Percentiles rank a stretch among this genome's conserved stretches.
phyloP scores from a whole-genome alignment of 2,888 invertebrate genomes.

The Amiota minor region DNA sequence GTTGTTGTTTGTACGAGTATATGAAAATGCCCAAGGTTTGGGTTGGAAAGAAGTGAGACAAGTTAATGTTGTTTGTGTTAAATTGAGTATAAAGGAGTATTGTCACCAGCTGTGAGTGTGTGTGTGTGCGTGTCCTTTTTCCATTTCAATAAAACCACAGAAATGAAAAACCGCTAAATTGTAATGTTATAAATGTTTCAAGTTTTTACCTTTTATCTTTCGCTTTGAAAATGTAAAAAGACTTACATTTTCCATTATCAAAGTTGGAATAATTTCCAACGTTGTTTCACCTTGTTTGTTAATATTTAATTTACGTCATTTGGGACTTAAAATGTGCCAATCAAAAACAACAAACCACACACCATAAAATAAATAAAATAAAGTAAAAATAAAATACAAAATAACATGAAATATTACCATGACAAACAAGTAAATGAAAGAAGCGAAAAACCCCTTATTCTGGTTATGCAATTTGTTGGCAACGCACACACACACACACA shows the following conservation, averaged over 20 bases:
- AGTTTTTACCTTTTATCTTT: neutral
- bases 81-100: conserved; percentile 58
- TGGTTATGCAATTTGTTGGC: neutral
- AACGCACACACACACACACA: conserved; percentile 27
- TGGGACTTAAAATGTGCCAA: neutral
- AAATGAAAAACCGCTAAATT: too few relatives aligned
- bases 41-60: neutral
- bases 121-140: neutral
- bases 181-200: neutral
- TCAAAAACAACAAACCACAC: neutral
- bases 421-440: neutral
- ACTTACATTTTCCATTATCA: neutral
- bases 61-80: conserved; percentile 41
- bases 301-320: conserved; percentile 25
- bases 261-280: neutral
- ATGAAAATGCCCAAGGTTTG: neutral
- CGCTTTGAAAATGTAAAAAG: neutral
- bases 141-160: too few relatives aligned
- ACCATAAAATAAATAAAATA: neutral
- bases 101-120: conserved; percentile 43
- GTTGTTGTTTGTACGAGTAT: neutral
- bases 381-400: neutral
- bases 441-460: neutral
- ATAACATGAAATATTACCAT: neutral
- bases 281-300: conserved; percentile 10